Conservation (phyloP, 2,888 invertebrate genomes). For the Nomada flava region DNA sequence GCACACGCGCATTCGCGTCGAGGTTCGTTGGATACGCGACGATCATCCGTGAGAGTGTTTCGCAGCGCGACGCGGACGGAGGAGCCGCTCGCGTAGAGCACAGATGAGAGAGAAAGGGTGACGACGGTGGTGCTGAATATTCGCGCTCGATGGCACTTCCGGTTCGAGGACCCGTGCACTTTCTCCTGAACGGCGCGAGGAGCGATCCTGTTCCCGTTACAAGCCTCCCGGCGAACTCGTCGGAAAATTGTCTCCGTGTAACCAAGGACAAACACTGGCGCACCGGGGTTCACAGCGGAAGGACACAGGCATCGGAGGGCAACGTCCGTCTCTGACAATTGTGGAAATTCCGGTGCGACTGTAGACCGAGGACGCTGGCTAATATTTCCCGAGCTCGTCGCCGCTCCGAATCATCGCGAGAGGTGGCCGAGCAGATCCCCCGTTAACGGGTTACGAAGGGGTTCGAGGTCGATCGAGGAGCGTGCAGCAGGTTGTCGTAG, state of each 20-base stretch:
- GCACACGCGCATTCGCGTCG: not conserved
- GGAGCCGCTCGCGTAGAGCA: constrained; percentile 1
- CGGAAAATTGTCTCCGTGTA: not conserved
- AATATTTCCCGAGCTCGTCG: not conserved
- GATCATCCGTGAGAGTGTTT: constrained; percentile 21
- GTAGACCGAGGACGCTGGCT: not conserved
- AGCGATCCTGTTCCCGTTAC: constrained; percentile 35
- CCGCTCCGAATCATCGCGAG: constrained; percentile 2
- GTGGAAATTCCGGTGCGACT: constrained; percentile 29
- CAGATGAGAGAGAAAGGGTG: constrained; percentile 43
- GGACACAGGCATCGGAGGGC: constrained; percentile 36
- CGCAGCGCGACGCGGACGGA: not conserved
- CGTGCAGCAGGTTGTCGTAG: constrained; percentile 68
- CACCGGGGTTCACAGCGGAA: not conserved
- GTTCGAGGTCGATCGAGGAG: constrained; percentile 15
- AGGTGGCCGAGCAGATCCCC: not conserved
- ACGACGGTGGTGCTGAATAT: constrained; percentile 59
- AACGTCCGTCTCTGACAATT: constrained; percentile 57
- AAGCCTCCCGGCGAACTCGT: constrained; percentile 10
- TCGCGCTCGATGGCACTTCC: constrained; percentile 70
- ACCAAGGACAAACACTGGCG: too few species aligned
- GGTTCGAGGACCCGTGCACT: constrained; percentile 61
- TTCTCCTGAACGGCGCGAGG: constrained; percentile 55
- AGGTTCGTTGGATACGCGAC: not conserved
- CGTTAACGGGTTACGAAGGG: not conserved